Conservation (phyloP, 2,888 invertebrate species). For the Alloplasta piceator region DNA sequence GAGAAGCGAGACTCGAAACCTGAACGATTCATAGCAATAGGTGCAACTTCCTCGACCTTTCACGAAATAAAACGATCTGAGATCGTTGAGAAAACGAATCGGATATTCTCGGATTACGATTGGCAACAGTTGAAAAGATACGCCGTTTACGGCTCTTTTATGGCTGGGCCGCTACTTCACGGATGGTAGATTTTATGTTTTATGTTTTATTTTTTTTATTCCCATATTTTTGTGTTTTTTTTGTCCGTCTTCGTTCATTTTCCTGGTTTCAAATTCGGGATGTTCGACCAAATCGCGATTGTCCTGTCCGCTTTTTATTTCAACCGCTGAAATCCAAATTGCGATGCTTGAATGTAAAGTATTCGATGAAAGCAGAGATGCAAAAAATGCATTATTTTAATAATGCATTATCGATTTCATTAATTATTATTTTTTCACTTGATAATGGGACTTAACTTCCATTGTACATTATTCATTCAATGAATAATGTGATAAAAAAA, state of each 20-base stretch:
- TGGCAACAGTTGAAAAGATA: slow-evolving; percentile 78
- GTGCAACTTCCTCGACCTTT: slow-evolving; percentile 20
- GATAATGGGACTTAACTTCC: too few relatives aligned
- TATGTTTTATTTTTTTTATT: slow-evolving; percentile 26
- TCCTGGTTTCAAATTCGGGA: slow-evolving; percentile 22
- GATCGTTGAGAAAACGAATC: slow-evolving; percentile 63
- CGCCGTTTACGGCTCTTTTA: slow-evolving; percentile 76
- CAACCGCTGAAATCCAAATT: too few relatives aligned
- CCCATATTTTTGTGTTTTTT: slow-evolving; percentile 6
- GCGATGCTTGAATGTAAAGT: too few relatives aligned
- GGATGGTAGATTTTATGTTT: slow-evolving; percentile 74
- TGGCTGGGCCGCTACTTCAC: slow-evolving; percentile 78
- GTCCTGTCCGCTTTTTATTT: too few relatives aligned
- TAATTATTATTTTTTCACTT: too few relatives aligned
- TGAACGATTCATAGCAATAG: slow-evolving; percentile 42
- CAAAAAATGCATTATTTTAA: too few relatives aligned
- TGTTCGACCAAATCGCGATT: too few relatives aligned
- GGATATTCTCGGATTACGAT: slow-evolving; percentile 70
- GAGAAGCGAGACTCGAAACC: slow-evolving; percentile 34
- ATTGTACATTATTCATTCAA: too few relatives aligned
- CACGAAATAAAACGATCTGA: slow-evolving; percentile 52
- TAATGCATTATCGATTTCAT: too few relatives aligned
- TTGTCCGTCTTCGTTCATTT: not conserved
- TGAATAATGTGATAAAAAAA: too few relatives aligned
- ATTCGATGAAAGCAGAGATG: not conserved